Conservation (phyloP, 2,113 vertebrate species). For the Marcusenius ussheri region DNA sequence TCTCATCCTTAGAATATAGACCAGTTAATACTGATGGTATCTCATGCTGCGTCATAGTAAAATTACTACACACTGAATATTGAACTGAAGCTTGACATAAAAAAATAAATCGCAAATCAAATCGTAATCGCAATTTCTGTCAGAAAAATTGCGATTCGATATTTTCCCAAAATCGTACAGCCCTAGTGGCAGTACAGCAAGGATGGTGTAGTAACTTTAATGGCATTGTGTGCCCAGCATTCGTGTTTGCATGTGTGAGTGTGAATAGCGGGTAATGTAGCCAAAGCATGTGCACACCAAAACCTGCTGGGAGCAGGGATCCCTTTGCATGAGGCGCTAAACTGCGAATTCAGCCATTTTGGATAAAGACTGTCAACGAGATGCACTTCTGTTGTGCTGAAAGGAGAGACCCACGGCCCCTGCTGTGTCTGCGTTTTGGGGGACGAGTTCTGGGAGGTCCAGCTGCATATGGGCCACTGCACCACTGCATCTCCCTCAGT, state of each 20-base stretch:
- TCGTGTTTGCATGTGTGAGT: not conserved
- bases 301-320: not conserved
- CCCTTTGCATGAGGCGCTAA: not conserved
- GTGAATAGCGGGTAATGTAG: not conserved
- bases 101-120: too few species aligned
- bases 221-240: not conserved
- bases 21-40: too few species aligned
- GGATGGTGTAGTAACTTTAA: not conserved
- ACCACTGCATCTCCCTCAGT: not conserved
- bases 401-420: not conserved
- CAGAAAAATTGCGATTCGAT: too few species aligned
- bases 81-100: too few species aligned
- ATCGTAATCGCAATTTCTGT: too few species aligned
- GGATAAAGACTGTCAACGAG: not conserved
- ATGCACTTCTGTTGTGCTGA: not conserved
- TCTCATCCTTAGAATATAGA: too few species aligned
- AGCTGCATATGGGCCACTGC: not conserved
- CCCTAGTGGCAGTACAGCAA: not conserved
- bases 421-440: not conserved
- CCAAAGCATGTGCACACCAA: not conserved
- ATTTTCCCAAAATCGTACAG: too few species aligned
- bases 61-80: too few species aligned
- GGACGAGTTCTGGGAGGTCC: not conserved
- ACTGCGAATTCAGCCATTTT: not conserved
- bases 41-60: too few species aligned